Evolutionary conservation across 2,888 invertebrate species (phyloP), one percentile per base, ranked within the genome.

Genomic region (Ceraclea dissimilis): DNA sequence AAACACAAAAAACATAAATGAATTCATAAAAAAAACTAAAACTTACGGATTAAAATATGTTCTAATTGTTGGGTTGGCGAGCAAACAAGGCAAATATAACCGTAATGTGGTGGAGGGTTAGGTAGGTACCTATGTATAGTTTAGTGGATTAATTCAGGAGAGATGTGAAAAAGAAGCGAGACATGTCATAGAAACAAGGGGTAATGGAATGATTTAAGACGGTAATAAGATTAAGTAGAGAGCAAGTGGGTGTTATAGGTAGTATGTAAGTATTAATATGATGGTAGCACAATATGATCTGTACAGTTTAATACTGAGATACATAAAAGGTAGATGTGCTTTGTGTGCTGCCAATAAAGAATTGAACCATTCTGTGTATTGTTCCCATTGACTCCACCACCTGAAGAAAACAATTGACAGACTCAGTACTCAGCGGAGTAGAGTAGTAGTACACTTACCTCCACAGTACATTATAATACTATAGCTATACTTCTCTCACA

Each of bases 271-370:
- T n/a, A n/a, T n/a, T n/a, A n/a, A n/a, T n/a, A n/a, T n/a, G n/a
- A n/a, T n/a, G n/a, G n/a, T n/a, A n/a, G n/a, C n/a, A n/a, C n/a
- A n/a, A n/a, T n/a, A n/a, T n/a, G n/a, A n/a, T n/a, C n/a, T n/a
- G n/a, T n/a, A 26, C 26, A 26, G 58, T 68, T 77, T 75, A 79
- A 72, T 77, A 79, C 70, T 79, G 78, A 69, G 79, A 79, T 70
- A 81, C 80, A 74, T 81, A 81, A 80, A 81, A 81, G 72, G 80
- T 80, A 69, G 81, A 80, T 62, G 78, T 78, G 76, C 79, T 79
- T 72, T 79, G 77, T 69, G 79, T 72, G 67, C 79, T 77, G 74
- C 80, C 80, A 70, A 80, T 75, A 79, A 81, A 80, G 78, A 79
- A 80, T 67, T 80, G 80, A 70, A 79, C 79, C 78, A 81, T 75